These are phyloP conservation scores for Oreortyx pictus DNA, from an alignment of 2,797 vertebrate species.

Conservation along the genomic window DNA sequence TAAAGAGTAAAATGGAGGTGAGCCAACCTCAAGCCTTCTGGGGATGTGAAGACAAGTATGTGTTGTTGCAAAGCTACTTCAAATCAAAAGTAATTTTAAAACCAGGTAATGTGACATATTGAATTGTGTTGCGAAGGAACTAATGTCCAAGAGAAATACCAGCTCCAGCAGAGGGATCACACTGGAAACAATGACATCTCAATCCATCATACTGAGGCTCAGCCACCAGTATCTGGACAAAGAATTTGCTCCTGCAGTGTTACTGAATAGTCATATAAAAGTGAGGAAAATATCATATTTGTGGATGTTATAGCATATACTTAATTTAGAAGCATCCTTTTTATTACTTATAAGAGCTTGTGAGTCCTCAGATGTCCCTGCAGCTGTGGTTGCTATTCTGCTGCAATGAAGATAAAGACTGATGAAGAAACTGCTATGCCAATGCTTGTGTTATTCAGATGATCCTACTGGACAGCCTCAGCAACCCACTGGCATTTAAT, in stretches of 20 bases:
- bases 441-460: background rate
- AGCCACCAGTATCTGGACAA: background rate
- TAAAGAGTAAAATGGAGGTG: background rate
- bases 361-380: background rate
- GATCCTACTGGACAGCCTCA: background rate
- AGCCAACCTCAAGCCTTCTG: background rate
- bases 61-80: background rate
- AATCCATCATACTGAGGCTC: background rate
- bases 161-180: background rate
- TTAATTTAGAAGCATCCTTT: background rate
- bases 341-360: background rate
- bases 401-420: background rate
- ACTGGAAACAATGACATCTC: background rate
- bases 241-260: fast-evolving
- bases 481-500: background rate
- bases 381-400: background rate
- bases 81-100: conserved; percentile 8
- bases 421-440: background rate
- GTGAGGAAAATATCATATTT: background rate
- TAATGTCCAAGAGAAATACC: background rate
- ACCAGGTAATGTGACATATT: background rate
- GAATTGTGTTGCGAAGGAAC: background rate
- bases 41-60: background rate
- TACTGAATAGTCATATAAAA: background rate
- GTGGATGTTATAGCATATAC: background rate